Evolutionary conservation across 2,113 vertebrate genomes (phyloP).

Genomic region (Ageneiosus marmoratus): DNA sequence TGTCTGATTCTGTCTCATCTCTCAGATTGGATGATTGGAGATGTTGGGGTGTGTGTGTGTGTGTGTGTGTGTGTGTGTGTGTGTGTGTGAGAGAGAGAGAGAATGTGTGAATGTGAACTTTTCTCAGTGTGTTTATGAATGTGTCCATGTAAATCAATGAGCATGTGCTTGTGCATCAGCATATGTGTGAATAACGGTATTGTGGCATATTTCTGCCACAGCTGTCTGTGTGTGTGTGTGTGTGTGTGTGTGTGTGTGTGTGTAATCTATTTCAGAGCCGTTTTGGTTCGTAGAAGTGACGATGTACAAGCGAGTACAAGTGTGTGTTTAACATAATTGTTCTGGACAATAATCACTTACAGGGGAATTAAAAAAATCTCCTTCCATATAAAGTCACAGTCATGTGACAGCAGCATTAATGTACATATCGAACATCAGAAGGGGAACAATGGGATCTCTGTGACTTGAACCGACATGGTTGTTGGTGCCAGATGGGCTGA

Average conservation of each 20-base stretch:
- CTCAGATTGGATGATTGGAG: constrained; percentile 41
- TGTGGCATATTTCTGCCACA: neutral
- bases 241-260: neutral
- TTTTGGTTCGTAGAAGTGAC: neutral
- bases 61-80: neutral
- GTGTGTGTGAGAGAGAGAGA: neutral
- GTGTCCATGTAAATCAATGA: neutral
- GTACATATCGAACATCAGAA: too few relatives aligned
- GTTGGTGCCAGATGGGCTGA: too few relatives aligned
- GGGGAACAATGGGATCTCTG: too few relatives aligned
- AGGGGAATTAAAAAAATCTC: too few relatives aligned
- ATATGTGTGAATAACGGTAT: neutral
- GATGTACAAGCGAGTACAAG: too few relatives aligned
- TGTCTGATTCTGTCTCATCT: constrained; percentile 48
- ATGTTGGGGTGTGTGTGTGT: constrained; percentile 16
- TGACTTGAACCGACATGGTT: too few relatives aligned
- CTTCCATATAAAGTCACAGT: too few relatives aligned
- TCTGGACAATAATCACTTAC: too few relatives aligned
- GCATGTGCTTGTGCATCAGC: neutral
- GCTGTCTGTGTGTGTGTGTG: neutral
- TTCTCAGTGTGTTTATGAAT: neutral
- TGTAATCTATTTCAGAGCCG: neutral
- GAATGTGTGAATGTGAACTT: neutral
- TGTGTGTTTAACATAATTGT: too few relatives aligned
- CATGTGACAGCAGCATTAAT: too few relatives aligned